These are phyloP conservation scores for Nebria brevicollis DNA, from an alignment of 2,888 invertebrate genomes.

Conservation along the genomic window DNA sequence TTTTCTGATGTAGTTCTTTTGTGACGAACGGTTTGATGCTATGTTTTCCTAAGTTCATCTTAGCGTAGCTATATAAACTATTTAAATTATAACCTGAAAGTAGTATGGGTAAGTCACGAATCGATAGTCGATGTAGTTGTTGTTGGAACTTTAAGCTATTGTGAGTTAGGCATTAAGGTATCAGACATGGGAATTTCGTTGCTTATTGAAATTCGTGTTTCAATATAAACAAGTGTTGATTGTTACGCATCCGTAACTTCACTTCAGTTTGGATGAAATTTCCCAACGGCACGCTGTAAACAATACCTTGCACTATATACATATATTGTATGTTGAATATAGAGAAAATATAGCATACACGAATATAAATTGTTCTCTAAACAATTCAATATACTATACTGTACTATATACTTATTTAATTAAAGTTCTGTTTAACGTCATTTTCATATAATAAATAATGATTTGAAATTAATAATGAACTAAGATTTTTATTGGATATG, in stretches of 20 bases:
- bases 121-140: not conserved
- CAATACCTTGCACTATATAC: not conserved
- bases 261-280: slow-evolving; percentile 1
- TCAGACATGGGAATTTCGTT: slow-evolving; percentile 1
- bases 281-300: slow-evolving; percentile 1
- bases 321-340: not conserved
- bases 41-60: too few species aligned
- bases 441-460: too few species aligned
- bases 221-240: slow-evolving; percentile 1
- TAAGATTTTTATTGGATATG: too few species aligned
- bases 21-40: too few species aligned
- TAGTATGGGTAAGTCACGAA: not conserved
- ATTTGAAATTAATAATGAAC: too few species aligned
- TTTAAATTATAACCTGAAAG: not conserved
- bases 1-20: too few species aligned
- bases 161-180: not conserved
- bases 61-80: too few species aligned
- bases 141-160: not conserved
- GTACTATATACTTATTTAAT: too few species aligned
- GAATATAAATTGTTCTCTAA: not conserved
- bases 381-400: not conserved
- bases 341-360: not conserved
- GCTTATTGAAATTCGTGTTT: slow-evolving; percentile 1
- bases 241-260: slow-evolving; percentile 1
- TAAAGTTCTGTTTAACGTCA: too few species aligned